Base-by-base conservation (phyloP, 2,797 vertebrate genomes). In the Thamnophis elegans region DNA sequence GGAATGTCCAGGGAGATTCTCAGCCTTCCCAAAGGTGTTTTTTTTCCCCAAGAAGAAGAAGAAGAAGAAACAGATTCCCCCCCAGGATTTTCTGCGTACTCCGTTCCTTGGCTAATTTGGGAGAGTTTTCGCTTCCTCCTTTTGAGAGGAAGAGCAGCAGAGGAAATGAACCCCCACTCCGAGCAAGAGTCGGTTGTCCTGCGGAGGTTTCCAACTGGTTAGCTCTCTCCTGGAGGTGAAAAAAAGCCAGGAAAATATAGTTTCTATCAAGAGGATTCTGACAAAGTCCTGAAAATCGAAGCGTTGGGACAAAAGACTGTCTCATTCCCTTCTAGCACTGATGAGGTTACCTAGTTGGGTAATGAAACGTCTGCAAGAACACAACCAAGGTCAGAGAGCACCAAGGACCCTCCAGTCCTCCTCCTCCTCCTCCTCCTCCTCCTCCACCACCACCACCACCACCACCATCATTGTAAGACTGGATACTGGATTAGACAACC, bases 161-260 rank as follows among this genome's bases (percentile, higher is more conserved):
- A 5, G 85, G 14, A 8, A 16, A 22, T 56, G 56, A 73, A 42
- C 26, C 13, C 32, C 60, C 32, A 42, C 60, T 36, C 60, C 11
- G 3, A 65, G 51, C 1, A 89, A 92, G 90, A 93, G 91, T 88
- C 86, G 93, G 93, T 93, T 89, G 94, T 95, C 94, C 94, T 92
- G 93, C 94, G 94, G 22, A 89, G 95, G 93, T 91, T 96, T 96
- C 95, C 95, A 95, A 78, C 93, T 95, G 58, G 0, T 94, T 96
- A 94, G 91, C 94, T 95, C 87, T 93, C 0, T 1, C 89, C 94
- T 92, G 90, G 93, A 92, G 94, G 10, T 92, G 95, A 90, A 91
- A 91, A 94, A 92, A 95, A 96, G 91, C 94, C 94, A 95, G 94
- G 88, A 96, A 96, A 95, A 95, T 95, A 89, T 91, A 95, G 92